Evolutionary conservation across 1,140 invertebrate species (phyloP).

Genomic region (Microplitis demolitor): DNA sequence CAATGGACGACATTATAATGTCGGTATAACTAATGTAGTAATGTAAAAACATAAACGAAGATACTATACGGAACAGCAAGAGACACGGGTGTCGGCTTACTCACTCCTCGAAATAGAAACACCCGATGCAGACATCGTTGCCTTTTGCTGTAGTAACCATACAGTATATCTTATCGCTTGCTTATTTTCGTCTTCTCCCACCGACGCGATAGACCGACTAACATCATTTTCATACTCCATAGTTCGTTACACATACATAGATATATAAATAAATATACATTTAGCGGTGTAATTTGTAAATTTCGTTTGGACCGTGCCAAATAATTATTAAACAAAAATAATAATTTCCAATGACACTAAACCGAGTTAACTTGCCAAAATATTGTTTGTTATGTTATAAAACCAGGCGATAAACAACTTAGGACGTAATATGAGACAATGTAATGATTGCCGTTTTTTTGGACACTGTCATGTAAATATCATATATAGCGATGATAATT

Average conservation of each 20-base stretch:
- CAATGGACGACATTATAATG: background rate
- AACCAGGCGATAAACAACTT: too few relatives aligned
- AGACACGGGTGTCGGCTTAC: conserved; percentile 40
- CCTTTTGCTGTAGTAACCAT: background rate
- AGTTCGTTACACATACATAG: background rate
- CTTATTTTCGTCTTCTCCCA: conserved; percentile 30
- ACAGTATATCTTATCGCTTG: conserved; percentile 22
- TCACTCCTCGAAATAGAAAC: conserved; percentile 60
- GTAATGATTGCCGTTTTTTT: background rate
- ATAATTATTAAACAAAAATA: conserved; percentile 10
- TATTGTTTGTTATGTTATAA: background rate
- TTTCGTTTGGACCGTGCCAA: background rate
- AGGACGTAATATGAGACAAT: background rate
- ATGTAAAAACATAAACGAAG: background rate
- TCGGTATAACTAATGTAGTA: too few relatives aligned
- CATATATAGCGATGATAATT: too few relatives aligned
- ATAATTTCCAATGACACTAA: background rate
- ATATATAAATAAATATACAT: background rate
- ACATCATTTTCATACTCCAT: background rate
- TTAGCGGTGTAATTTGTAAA: conserved; percentile 6
- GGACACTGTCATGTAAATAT: too few relatives aligned
- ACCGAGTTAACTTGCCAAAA: background rate
- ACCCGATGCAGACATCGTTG: conserved; percentile 31
- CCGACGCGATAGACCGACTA: conserved; percentile 18
- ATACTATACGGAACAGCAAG: background rate